Percentiles rank a stretch among this genome's conserved stretches.
phyloP scores from a whole-genome alignment of 2,888 invertebrate genomes.

The Galeopsomyia nigrocyanea region DNA sequence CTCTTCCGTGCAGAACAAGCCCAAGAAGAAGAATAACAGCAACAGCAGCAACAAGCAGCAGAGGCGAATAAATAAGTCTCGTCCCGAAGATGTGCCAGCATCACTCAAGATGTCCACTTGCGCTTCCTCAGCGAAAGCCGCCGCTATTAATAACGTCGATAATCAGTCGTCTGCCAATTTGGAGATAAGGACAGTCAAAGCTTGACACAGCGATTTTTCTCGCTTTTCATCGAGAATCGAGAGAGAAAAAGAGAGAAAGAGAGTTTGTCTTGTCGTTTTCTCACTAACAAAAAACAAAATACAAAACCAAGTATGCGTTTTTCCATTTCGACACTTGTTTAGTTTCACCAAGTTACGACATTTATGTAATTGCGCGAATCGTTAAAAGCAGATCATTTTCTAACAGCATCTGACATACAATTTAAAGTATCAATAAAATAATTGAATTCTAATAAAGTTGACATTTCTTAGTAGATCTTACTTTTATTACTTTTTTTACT shows the following conservation, averaged over 20 bases:
- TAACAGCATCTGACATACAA: slow-evolving; percentile 27
- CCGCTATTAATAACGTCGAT: slow-evolving; percentile 2
- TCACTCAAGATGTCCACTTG: slow-evolving; percentile 38
- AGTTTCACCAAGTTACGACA: slow-evolving; percentile 14
- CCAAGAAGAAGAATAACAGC: background rate
- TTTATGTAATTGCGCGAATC: slow-evolving; percentile 12
- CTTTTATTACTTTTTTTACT: slow-evolving; percentile 4
- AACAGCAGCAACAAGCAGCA: slow-evolving; percentile 5
- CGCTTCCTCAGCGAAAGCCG: slow-evolving; percentile 25
- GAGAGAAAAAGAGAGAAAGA: background rate
- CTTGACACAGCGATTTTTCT: background rate
- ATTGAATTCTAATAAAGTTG: slow-evolving; percentile 27
- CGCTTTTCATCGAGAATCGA: background rate
- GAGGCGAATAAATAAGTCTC: slow-evolving; percentile 1
- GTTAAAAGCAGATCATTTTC: slow-evolving; percentile 18
- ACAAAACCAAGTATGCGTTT: background rate
- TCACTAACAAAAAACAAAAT: too few species aligned
- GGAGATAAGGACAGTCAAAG: slow-evolving; percentile 7
- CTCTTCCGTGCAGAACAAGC: background rate
- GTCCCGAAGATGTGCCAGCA: slow-evolving; percentile 32
- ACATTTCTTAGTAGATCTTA: slow-evolving; percentile 16
- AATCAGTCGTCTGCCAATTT: slow-evolving; percentile 30
- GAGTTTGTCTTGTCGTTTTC: background rate
- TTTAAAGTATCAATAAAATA: slow-evolving; percentile 38
- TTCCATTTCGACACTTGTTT: slow-evolving; percentile 10